Base-by-base conservation (phyloP, 2,888 invertebrate genomes). In the Drosophila maculinotata region DNA sequence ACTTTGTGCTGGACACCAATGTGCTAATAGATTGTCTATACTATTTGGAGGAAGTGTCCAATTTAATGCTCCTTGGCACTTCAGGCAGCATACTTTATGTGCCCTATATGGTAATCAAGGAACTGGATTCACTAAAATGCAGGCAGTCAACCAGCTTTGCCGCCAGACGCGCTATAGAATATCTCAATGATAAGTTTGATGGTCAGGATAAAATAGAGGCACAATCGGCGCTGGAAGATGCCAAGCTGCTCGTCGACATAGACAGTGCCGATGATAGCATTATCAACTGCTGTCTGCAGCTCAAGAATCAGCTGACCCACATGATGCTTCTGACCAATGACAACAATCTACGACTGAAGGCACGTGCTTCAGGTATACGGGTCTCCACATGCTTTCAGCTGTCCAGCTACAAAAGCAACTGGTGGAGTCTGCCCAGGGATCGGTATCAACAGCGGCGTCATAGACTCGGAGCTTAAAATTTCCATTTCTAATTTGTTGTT, bases 51-150 rank as follows among this genome's bases (percentile, higher is more conserved):
- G 87, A 90, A 30, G 78, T 92, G 23, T 76, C 80, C 1, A 65
- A 84, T 35, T 69, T 87, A 59, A 77, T 72, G 26, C 59, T 89
- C 15, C 76, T 75, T 36, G 87, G 86, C 73, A 89, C 88, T 2
- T 64, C 39, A 1, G 88, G 85, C 3, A 86, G 91, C 20, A 73
- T 93, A 39, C 89, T 92, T 20, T 90, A 92, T 59, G 59, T 90
- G 25, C 93, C 93, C 0, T 93, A 93, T 90, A 90, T 92, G 69
- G 93, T 93, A 0, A 87, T 93, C 6, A 92, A 92, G 62, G 93
- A 93, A 76, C 71, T 93, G 54, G 93, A 93, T 26, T 36, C 5
- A 5, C 10, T 76, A 1, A 78, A 78, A 42, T 8, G 3, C 5
- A 56, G 5, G 30, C 44, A 23, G 9, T 0, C 9, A 2, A 57